Conservation (phyloP, 2,797 vertebrate species). For the Hoplostethus mediterraneus region DNA sequence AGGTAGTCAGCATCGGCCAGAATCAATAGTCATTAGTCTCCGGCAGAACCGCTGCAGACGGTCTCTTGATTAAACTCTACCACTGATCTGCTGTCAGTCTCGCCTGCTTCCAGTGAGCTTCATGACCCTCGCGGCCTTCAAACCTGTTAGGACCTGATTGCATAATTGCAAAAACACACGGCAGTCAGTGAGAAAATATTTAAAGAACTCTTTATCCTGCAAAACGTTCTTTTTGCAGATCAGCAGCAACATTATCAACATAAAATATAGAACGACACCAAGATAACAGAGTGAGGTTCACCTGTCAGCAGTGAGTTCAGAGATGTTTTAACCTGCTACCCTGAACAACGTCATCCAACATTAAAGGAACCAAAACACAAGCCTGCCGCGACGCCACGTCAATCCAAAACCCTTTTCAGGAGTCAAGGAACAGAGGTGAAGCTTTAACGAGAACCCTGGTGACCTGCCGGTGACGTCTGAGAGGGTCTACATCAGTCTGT, state of each 20-base stretch:
- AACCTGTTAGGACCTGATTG: not conserved
- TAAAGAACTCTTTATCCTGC: slow-evolving; percentile 6
- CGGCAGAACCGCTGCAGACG: slow-evolving; percentile 12
- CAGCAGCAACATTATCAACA: slow-evolving; percentile 44
- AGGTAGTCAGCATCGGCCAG: slow-evolving; percentile 36
- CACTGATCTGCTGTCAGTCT: slow-evolving; percentile 35
- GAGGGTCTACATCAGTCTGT: slow-evolving; percentile 32
- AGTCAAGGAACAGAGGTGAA: slow-evolving; percentile 12
- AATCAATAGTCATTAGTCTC: slow-evolving; percentile 44
- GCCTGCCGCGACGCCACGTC: slow-evolving; percentile 14
- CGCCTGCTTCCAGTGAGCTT: not conserved
- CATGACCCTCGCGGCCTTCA: slow-evolving; percentile 16
- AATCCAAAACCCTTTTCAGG: slow-evolving; percentile 14
- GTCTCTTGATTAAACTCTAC: slow-evolving; percentile 34
- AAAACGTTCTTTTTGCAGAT: slow-evolving; percentile 1
- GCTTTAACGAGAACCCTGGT: slow-evolving; percentile 45
- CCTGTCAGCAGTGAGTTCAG: not conserved
- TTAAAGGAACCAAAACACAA: not conserved
- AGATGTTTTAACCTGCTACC: not conserved
- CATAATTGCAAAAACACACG: slow-evolving; percentile 20
- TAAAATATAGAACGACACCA: slow-evolving; percentile 12
- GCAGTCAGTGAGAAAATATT: slow-evolving; percentile 13
- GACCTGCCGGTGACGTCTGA: slow-evolving; percentile 40
- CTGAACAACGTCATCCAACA: not conserved
- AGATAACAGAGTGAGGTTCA: slow-evolving; percentile 14